These are phyloP conservation scores for Elymnias hypermnestra DNA, from an alignment of 1,140 invertebrate species.

Conservation along the genomic window DNA sequence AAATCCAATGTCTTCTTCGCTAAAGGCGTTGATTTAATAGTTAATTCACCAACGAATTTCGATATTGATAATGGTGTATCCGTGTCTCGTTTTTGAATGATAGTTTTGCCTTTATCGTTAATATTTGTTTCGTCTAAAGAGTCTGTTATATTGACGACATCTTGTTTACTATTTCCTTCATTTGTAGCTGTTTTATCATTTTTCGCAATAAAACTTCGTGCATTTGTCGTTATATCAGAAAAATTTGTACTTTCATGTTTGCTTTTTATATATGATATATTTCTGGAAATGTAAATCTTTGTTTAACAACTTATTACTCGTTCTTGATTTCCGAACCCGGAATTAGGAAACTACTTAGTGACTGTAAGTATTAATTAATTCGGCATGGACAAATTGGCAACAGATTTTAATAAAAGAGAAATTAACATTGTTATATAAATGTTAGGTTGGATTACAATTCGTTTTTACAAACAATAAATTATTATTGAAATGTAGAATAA, in stretches of 20 bases:
- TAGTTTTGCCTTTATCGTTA: conserved; percentile 7
- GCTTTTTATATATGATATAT: conserved; percentile 31
- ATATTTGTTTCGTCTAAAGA: conserved; percentile 28
- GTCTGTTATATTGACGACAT: conserved; percentile 26
- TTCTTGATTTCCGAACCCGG: no score
- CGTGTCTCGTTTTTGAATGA: conserved; percentile 19
- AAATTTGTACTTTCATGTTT: conserved; percentile 28
- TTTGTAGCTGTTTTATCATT: conserved; percentile 6
- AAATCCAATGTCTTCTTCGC: conserved; percentile 61
- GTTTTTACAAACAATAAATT: no score
- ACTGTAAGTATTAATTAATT: no score
- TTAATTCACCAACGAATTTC: conserved; percentile 56
- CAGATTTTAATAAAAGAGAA: no score
- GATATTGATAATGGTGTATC: conserved; percentile 58
- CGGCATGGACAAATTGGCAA: no score
- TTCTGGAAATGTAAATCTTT: conserved; percentile 40
- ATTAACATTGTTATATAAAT: no score
- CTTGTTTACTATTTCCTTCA: not conserved
- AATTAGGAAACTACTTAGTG: no score
- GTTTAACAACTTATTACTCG: no score
- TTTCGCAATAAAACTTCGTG: no score
- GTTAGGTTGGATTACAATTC: no score
- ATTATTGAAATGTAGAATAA: no score
- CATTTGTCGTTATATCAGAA: conserved; percentile 4
- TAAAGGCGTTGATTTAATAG: conserved; percentile 57